Evolutionary conservation across 2,113 vertebrate genomes (phyloP).

Genomic region (Sorex araneus): DNA sequence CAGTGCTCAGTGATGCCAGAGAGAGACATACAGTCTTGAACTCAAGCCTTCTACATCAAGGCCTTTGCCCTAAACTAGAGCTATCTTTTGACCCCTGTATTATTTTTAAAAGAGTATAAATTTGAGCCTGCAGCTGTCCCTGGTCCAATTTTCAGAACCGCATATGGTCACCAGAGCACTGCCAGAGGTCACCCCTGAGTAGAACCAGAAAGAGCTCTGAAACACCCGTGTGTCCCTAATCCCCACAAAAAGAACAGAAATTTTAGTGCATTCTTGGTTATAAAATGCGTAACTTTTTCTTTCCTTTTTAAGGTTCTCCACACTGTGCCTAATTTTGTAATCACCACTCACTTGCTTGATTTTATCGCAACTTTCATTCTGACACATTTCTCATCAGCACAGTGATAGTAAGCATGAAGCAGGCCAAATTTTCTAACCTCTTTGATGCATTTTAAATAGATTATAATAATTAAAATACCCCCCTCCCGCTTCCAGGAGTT

Average conservation of each 20-base stretch:
- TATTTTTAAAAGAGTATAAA: background rate
- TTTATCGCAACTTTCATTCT: conserved; percentile 25
- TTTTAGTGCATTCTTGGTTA: conserved; percentile 4
- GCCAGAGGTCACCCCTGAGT: too few relatives aligned
- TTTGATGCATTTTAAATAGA: background rate
- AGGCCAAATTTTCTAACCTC: conserved; percentile 29
- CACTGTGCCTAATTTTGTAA: background rate
- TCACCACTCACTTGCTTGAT: background rate
- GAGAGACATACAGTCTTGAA: too few relatives aligned
- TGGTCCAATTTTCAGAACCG: too few relatives aligned
- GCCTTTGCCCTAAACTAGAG: too few relatives aligned
- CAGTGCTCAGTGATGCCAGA: too few relatives aligned
- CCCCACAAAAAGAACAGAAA: background rate
- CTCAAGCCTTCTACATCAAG: too few relatives aligned
- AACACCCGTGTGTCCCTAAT: too few relatives aligned
- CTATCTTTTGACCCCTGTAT: too few relatives aligned
- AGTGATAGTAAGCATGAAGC: background rate
- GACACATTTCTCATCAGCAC: background rate
- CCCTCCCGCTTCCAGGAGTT: too few relatives aligned
- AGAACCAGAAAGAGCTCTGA: too few relatives aligned
- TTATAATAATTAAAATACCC: background rate
- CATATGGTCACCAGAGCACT: too few relatives aligned
- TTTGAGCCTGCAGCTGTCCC: background rate
- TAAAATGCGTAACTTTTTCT: background rate
- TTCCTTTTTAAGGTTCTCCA: background rate